phyloP scores from a whole-genome alignment of 2,797 vertebrate species.

The Pampus argenteus region DNA sequence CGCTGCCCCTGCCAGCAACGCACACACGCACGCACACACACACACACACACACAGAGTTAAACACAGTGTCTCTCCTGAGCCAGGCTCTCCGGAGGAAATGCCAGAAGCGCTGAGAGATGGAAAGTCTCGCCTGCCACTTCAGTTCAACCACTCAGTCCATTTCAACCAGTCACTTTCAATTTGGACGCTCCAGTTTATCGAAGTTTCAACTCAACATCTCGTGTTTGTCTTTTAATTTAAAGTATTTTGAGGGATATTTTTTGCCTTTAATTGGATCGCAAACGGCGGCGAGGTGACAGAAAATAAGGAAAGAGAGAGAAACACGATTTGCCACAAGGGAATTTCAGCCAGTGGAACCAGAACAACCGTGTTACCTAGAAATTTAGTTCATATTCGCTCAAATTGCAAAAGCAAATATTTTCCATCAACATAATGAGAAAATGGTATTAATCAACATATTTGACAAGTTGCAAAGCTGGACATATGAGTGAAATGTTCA shows the following conservation, averaged over 20 bases:
- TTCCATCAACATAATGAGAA: too few relatives aligned
- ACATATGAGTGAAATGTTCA: too few relatives aligned
- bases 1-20: constrained; percentile 31
- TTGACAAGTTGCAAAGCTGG: too few relatives aligned
- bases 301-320: neutral
- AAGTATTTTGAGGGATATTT: neutral
- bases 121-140: constrained; percentile 69
- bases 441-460: too few relatives aligned
- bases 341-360: neutral
- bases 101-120: constrained; percentile 70
- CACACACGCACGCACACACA: constrained; percentile 24
- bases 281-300: neutral
- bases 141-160: constrained; percentile 36
- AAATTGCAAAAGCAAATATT: too few relatives aligned
- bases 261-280: neutral
- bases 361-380: too few relatives aligned
- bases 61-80: constrained; percentile 28
- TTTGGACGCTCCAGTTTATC: constrained; percentile 25
- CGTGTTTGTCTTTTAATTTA: neutral
- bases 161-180: constrained; percentile 43
- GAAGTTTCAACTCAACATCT: constrained; percentile 2
- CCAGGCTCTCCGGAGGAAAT: constrained; percentile 68
- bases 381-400: too few relatives aligned
- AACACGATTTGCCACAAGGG: too few relatives aligned
- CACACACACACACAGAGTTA: constrained; percentile 23